A percentile compares a stretch with the other conserved stretches of the same genome.
Conservation (phyloP, 2,888 invertebrate genomes). For the Zaprionus obscuricornis region DNA sequence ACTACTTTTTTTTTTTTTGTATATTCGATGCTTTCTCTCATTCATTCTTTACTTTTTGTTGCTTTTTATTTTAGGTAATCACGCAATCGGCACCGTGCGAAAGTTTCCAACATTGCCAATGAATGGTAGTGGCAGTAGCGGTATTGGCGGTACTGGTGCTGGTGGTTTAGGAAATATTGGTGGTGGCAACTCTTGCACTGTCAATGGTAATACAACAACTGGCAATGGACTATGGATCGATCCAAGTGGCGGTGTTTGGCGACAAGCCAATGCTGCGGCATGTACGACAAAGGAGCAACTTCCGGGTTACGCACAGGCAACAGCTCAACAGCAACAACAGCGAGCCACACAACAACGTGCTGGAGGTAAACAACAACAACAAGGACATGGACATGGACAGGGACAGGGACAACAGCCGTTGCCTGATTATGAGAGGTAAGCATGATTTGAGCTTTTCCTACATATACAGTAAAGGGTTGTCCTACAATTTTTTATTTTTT, state of each 20-base stretch:
- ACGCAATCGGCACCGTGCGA: conserved; percentile 84
- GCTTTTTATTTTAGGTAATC: conserved; percentile 83
- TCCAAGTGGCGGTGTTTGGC: conserved; percentile 84
- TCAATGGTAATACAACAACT: conserved; percentile 34
- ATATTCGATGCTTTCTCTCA: conserved; percentile 56
- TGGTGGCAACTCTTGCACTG: conserved; percentile 32
- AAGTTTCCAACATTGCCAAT: conserved; percentile 84
- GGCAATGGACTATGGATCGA: conserved; percentile 83
- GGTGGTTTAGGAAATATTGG: conserved; percentile 43
- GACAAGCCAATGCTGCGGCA: conserved; percentile 78
- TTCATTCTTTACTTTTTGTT: conserved; percentile 37
- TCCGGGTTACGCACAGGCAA: conserved; percentile 83
- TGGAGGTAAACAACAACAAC: conserved; percentile 27
- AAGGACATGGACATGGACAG: conserved; percentile 50
- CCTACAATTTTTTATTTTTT: conserved; percentile 4
- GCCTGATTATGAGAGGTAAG: conserved; percentile 84
- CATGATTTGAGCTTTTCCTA: conserved; percentile 44
- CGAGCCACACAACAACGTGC: conserved; percentile 50
- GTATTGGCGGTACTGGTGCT: conserved; percentile 15
- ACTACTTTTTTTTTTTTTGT: conserved; percentile 34
- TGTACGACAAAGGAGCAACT: conserved; percentile 83
- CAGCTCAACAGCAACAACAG: conserved; percentile 75
- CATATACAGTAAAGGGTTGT: conserved; percentile 29
- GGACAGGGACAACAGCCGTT: conserved; percentile 76
- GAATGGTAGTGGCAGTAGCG: conserved; percentile 73